Evolutionary conservation across 2,888 invertebrate genomes (phyloP).

Genomic region (Amorpha juglandis): DNA sequence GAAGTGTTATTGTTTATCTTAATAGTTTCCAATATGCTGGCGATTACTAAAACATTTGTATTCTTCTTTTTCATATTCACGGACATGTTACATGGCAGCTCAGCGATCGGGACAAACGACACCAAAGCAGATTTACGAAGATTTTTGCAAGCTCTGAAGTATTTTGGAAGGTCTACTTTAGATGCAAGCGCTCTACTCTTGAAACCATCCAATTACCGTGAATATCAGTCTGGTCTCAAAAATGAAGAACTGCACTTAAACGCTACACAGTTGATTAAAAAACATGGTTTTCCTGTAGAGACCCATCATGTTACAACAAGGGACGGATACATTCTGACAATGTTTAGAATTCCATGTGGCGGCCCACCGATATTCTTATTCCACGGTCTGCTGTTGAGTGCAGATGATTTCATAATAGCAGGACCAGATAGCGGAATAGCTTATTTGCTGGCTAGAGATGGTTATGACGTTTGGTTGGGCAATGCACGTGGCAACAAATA

Average conservation of each 20-base stretch:
- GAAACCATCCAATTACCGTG: not conserved
- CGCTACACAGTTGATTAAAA: constrained; percentile 40
- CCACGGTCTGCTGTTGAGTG: constrained; percentile 65
- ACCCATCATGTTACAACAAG: constrained; percentile 83
- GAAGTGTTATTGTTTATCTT: not conserved
- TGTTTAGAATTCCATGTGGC: constrained; percentile 88
- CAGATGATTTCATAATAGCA: constrained; percentile 64
- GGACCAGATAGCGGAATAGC: constrained; percentile 61
- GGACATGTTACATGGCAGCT: not conserved
- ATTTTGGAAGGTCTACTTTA: not conserved
- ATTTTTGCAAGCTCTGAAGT: not conserved
- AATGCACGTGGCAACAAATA: constrained; percentile 91
- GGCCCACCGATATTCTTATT: constrained; percentile 72
- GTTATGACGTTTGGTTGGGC: constrained; percentile 91
- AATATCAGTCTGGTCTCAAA: constrained; percentile 9
- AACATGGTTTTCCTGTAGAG: constrained; percentile 43
- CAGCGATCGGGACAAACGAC: not conserved
- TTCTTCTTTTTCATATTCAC: not conserved
- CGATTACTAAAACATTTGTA: not conserved
- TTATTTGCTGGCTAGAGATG: constrained; percentile 82
- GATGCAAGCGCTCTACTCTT: not conserved
- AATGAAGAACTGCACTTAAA: constrained; percentile 42
- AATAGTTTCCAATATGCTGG: not conserved
- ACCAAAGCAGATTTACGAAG: not conserved
- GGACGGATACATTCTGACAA: constrained; percentile 89